Evolutionary conservation across 1,140 invertebrate genomes (phyloP).

Genomic region (Drosophila insularis): DNA sequence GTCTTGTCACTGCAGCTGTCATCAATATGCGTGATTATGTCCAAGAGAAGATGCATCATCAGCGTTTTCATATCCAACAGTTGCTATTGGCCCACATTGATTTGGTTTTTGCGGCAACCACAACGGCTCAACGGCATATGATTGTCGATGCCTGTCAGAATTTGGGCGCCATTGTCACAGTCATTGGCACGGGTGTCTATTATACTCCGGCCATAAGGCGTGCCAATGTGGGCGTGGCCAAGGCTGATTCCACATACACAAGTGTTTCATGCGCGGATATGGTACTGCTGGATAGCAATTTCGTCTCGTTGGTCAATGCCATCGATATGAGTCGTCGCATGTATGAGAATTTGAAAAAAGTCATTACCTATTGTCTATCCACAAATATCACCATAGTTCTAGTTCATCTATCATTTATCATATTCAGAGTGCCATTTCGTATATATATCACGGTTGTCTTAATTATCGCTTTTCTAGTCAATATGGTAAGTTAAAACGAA

Average conservation of each 20-base stretch:
- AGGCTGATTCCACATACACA: slow-evolving; percentile 20
- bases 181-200: slow-evolving; percentile 35
- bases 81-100: slow-evolving; percentile 41
- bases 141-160: slow-evolving; percentile 49
- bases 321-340: slow-evolving; percentile 47
- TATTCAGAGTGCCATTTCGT: slow-evolving; percentile 32
- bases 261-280: slow-evolving; percentile 44
- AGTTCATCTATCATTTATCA: not conserved
- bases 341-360: slow-evolving; percentile 58
- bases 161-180: slow-evolving; percentile 52
- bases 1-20: not conserved
- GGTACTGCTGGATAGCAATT: slow-evolving; percentile 37
- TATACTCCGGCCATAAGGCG: slow-evolving; percentile 26
- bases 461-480: slow-evolving; percentile 26
- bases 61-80: slow-evolving; percentile 42
- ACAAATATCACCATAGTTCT: slow-evolving; percentile 24
- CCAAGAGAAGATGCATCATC: slow-evolving; percentile 31
- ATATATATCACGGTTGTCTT: slow-evolving; percentile 22
- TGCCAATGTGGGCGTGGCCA: slow-evolving; percentile 45
- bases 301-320: slow-evolving; percentile 30
- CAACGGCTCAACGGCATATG: slow-evolving; percentile 28
- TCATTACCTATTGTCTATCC: slow-evolving; percentile 36
- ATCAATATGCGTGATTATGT: slow-evolving; percentile 41
- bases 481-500: slow-evolving; percentile 36
- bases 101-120: slow-evolving; percentile 37